phyloP scores from a whole-genome alignment of 2,797 vertebrate species.

The Antennarius maculatus region DNA sequence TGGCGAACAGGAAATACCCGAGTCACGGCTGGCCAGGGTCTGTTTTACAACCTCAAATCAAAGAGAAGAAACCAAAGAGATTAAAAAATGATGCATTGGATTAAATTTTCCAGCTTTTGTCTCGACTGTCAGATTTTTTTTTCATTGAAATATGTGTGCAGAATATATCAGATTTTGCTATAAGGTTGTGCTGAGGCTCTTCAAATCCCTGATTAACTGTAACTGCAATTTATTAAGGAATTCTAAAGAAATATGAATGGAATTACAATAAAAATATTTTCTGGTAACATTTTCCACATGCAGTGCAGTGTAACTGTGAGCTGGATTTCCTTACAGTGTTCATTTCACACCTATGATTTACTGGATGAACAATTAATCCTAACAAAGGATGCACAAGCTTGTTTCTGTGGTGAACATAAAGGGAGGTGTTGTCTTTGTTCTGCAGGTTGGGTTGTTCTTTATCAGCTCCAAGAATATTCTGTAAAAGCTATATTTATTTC shows the following conservation, averaged over 20 bases:
- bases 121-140: neutral
- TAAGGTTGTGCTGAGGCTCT: no score
- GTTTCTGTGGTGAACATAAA: neutral
- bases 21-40: conserved; percentile 77
- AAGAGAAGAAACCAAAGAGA: conserved; percentile 85
- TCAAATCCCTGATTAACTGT: no score
- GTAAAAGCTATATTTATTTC: no score
- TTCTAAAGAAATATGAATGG: neutral
- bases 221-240: neutral
- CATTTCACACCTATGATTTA: neutral
- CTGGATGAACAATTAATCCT: neutral
- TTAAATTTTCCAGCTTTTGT: no score
- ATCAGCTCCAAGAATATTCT: no score
- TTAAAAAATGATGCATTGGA: conserved; percentile 76
- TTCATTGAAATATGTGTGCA: neutral
- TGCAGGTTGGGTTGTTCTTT: no score
- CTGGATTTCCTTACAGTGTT: no score
- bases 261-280: neutral
- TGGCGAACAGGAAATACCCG: conserved; percentile 80
- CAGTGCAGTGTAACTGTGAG: neutral
- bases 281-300: neutral
- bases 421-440: no score
- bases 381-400: neutral
- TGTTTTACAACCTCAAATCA: conserved; percentile 87
- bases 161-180: no score